These are phyloP conservation scores for Anadara kagoshimensis DNA, from an alignment of 1,140 invertebrate genomes.

Conservation along the genomic window DNA sequence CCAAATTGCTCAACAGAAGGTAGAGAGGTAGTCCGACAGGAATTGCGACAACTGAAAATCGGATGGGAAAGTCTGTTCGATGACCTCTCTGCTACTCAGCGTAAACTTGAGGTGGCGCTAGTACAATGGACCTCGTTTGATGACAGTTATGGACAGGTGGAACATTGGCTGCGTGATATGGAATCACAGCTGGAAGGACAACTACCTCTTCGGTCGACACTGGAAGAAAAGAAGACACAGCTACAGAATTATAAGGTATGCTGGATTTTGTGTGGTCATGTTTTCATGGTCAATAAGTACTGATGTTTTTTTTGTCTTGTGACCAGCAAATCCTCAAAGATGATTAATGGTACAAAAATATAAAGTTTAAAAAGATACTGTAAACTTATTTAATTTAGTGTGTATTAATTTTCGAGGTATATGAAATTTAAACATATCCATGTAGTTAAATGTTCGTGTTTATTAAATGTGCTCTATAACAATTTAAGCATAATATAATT, in stretches of 20 bases:
- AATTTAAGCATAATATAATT: too few relatives aligned
- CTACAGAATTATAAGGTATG: constrained; percentile 81
- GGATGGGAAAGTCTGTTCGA: constrained; percentile 89
- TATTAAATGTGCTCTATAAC: too few relatives aligned
- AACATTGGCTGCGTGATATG: constrained; percentile 85
- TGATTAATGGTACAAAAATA: too few relatives aligned
- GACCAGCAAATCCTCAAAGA: too few relatives aligned
- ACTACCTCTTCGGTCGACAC: constrained; percentile 84
- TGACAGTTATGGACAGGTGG: constrained; percentile 82
- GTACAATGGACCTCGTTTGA: constrained; percentile 72
- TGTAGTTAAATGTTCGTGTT: too few relatives aligned
- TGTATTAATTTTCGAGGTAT: too few relatives aligned
- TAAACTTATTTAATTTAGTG: too few relatives aligned
- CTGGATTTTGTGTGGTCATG: not conserved
- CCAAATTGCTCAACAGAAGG: constrained; percentile 90
- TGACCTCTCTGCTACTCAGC: constrained; percentile 73
- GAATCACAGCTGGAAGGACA: constrained; percentile 85
- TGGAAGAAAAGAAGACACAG: constrained; percentile 90
- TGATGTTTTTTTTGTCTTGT: not conserved
- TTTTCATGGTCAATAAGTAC: not conserved
- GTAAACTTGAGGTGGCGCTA: constrained; percentile 87
- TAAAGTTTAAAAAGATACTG: too few relatives aligned
- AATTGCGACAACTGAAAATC: constrained; percentile 80
- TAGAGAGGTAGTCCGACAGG: constrained; percentile 87
- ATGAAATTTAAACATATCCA: too few relatives aligned